Evolutionary conservation across 92 coral and sea anemone species (phyloP).

Genomic region (Phymanthus crucifer): DNA sequence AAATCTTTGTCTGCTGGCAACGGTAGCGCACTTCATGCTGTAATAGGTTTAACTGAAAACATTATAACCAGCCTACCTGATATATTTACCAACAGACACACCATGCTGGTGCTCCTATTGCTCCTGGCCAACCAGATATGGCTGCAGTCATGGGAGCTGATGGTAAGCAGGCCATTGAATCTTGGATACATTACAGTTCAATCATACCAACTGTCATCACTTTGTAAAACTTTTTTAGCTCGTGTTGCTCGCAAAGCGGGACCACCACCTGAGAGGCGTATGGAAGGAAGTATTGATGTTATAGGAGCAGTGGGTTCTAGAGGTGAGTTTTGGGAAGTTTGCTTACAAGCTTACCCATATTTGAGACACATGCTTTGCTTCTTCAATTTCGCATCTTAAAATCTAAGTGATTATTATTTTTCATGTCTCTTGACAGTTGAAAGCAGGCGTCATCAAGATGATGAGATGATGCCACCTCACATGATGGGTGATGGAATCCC

Average conservation of each 20-base stretch:
- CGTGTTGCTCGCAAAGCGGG: slow-evolving; percentile 91
- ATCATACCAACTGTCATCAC: background rate
- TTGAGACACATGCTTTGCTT: too few relatives aligned
- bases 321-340: slow-evolving; percentile 44
- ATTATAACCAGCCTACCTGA: too few relatives aligned
- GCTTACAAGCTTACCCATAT: too few relatives aligned
- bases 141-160: slow-evolving; percentile 46
- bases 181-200: background rate
- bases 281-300: slow-evolving; percentile 98
- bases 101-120: slow-evolving; percentile 62
- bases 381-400: background rate
- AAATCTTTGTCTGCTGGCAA: too few relatives aligned
- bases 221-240: slow-evolving; percentile 1
- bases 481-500: slow-evolving; percentile 85
- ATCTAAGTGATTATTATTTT: background rate
- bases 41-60: background rate
- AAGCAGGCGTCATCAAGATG: slow-evolving; percentile 90
- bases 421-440: slow-evolving; percentile 54
- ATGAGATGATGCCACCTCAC: slow-evolving; percentile 81
- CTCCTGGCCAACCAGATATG: slow-evolving; percentile 37
- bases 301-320: slow-evolving; percentile 97
- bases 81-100: slow-evolving; percentile 35
- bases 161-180: slow-evolving; percentile 32
- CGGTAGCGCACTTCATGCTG: too few relatives aligned
- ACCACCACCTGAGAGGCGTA: slow-evolving; percentile 97